Percentiles rank a stretch among this genome's conserved stretches.
phyloP scores from a whole-genome alignment of 2,797 vertebrate genomes.

The Pelochelys cantorii region DNA sequence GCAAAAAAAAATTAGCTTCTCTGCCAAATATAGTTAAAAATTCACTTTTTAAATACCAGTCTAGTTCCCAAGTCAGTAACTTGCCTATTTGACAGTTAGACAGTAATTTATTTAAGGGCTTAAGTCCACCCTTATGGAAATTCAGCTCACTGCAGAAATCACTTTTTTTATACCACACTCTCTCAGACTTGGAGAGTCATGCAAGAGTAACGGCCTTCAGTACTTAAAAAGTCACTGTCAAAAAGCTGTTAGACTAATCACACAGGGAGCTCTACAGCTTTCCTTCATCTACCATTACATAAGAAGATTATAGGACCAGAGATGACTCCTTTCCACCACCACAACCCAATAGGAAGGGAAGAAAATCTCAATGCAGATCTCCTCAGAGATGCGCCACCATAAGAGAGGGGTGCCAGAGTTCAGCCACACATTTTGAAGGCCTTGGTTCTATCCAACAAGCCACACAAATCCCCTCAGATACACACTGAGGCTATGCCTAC shows the following conservation, averaged over 20 bases:
- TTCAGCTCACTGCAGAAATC: background rate
- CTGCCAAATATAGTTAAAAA: background rate
- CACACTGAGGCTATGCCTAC: too few relatives aligned
- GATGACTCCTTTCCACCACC: background rate
- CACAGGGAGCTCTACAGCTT: background rate
- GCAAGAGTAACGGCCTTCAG: background rate
- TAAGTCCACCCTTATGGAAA: background rate
- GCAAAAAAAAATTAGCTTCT: background rate
- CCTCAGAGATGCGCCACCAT: background rate
- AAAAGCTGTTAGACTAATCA: background rate
- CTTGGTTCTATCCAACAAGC: accelerated
- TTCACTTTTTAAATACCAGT: background rate
- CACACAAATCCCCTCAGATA: background rate
- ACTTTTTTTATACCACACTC: background rate
- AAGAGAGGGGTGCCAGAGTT: background rate
- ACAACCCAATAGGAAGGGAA: background rate
- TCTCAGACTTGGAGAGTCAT: background rate
- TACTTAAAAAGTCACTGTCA: background rate
- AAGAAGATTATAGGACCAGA: background rate
- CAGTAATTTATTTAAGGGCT: background rate
- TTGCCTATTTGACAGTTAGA: background rate
- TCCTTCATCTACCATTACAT: background rate
- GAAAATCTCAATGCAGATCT: background rate
- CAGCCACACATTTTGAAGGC: background rate
- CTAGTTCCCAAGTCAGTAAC: background rate